These are phyloP conservation scores for Pteronotus mesoamericanus DNA, from an alignment of 2,797 vertebrate species.

Conservation along the genomic window DNA sequence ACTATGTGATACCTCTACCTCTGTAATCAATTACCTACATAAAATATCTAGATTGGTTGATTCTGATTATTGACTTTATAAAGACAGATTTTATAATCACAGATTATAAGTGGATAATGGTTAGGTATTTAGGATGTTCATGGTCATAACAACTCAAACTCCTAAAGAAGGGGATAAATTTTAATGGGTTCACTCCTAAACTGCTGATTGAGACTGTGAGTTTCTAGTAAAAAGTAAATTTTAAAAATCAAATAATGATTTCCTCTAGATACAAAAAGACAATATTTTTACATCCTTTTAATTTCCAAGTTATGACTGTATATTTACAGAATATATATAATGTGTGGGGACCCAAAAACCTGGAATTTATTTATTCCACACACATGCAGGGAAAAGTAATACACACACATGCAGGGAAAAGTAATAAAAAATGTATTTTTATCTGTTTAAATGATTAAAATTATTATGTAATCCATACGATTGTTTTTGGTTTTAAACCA, in stretches of 20 bases:
- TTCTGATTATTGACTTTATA: background rate
- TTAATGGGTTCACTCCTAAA: background rate
- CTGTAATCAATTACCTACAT: background rate
- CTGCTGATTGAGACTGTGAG: background rate
- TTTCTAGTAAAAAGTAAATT: background rate
- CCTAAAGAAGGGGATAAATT: background rate
- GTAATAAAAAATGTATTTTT: too few species aligned
- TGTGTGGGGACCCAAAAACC: background rate
- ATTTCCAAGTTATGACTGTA: background rate
- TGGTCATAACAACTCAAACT: background rate
- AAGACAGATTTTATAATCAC: background rate
- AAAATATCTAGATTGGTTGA: background rate
- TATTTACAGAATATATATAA: background rate
- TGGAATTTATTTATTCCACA: background rate
- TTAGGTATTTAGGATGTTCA: background rate
- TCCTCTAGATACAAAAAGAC: background rate
- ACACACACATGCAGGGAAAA: too few species aligned
- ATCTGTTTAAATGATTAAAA: too few species aligned
- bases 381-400: too few species aligned
- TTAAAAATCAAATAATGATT: background rate
- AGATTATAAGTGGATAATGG: background rate
- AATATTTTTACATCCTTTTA: background rate
- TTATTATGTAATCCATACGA: too few species aligned
- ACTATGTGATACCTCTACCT: background rate
- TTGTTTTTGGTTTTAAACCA: too few species aligned